phyloP scores from a whole-genome alignment of 2,888 invertebrate species.

The Sphecodes monilicornis region DNA sequence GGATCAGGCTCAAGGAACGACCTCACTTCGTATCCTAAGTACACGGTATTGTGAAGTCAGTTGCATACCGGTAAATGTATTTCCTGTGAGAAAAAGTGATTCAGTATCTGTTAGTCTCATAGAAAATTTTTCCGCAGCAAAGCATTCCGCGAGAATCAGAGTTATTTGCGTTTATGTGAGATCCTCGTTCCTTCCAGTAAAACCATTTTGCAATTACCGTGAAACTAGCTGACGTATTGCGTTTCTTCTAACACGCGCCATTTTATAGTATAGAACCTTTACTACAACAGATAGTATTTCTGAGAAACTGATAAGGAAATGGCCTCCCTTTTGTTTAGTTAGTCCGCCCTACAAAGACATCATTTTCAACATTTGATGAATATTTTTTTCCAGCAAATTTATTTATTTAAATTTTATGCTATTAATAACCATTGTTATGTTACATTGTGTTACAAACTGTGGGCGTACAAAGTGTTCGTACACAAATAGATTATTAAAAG shows the following conservation, averaged over 20 bases:
- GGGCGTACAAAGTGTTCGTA: too few species aligned
- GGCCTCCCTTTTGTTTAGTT: conserved; percentile 37
- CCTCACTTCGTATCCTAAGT: background rate
- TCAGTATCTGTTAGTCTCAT: conserved; percentile 24
- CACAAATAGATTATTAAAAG: too few species aligned
- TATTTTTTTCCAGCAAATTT: too few species aligned
- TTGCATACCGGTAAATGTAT: conserved; percentile 4
- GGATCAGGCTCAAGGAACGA: background rate
- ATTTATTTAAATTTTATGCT: background rate
- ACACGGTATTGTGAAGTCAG: background rate
- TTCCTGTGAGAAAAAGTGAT: conserved; percentile 42
- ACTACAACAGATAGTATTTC: background rate
- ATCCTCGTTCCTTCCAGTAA: conserved; percentile 25
- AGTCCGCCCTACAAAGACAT: background rate
- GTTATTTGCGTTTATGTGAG: conserved; percentile 16
- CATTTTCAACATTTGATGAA: background rate
- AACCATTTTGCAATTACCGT: conserved; percentile 47
- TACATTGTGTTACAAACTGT: background rate
- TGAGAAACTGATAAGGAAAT: conserved; percentile 25
- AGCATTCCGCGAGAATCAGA: conserved; percentile 1
- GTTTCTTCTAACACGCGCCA: background rate
- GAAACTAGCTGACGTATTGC: conserved; percentile 47
- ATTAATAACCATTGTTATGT: background rate
- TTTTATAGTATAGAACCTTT: background rate
- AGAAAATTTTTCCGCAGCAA: conserved; percentile 38